Evolutionary conservation across 2,888 invertebrate species (phyloP).

Genomic region (Tortricodes alternella): DNA sequence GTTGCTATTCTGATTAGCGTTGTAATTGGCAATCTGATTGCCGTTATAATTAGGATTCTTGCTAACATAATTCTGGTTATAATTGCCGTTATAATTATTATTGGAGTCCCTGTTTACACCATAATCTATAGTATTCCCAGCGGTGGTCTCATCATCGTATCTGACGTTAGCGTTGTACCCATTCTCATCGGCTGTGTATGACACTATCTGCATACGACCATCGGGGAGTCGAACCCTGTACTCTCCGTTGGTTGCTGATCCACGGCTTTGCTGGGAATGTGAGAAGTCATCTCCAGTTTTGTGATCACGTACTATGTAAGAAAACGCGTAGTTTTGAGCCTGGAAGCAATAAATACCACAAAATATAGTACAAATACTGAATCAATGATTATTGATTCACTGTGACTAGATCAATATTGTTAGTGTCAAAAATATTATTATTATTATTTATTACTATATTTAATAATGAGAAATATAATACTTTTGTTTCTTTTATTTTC

Average conservation of each 20-base stretch:
- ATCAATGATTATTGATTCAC: no score
- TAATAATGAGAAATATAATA: no score
- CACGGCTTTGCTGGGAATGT: constrained; percentile 84
- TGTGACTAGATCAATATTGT: no score
- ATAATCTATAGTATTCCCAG: constrained; percentile 42
- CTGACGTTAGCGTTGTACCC: constrained; percentile 86
- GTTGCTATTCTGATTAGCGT: constrained; percentile 37
- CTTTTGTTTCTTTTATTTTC: no score
- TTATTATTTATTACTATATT: no score
- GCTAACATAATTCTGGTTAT: constrained; percentile 20
- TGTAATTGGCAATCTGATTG: constrained; percentile 34
- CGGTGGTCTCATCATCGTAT: constrained; percentile 73
- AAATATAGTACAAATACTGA: no score
- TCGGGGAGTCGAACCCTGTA: constrained; percentile 87
- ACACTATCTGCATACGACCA: constrained; percentile 85
- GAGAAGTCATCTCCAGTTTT: constrained; percentile 87
- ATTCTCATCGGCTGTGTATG: constrained; percentile 85
- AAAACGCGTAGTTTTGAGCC: constrained; percentile 85
- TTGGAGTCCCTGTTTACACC: constrained; percentile 31
- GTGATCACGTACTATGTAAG: constrained; percentile 84
- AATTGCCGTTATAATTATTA: constrained; percentile 26
- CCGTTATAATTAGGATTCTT: constrained; percentile 33
- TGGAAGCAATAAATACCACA: no score
- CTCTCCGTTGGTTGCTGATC: constrained; percentile 85
- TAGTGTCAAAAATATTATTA: no score